These are phyloP conservation scores for Buathra laborator DNA, from an alignment of 2,888 invertebrate species.

Conservation along the genomic window DNA sequence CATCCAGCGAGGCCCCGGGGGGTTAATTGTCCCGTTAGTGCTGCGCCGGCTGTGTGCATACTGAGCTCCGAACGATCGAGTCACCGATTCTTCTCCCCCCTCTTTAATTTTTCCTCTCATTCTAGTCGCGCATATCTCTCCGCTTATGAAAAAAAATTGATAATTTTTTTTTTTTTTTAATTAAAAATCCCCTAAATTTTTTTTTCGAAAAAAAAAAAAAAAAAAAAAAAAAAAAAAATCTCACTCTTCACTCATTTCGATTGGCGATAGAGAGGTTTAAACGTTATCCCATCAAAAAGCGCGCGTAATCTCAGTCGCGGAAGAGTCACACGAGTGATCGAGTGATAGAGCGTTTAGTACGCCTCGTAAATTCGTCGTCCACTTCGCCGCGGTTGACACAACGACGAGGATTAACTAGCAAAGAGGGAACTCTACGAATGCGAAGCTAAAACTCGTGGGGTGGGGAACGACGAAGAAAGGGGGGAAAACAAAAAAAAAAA, in stretches of 20 bases:
- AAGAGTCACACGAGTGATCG: constrained; percentile 38
- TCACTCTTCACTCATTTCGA: background rate
- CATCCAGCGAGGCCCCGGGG: constrained; percentile 68
- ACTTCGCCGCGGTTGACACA: constrained; percentile 12
- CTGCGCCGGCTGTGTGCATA: constrained; percentile 44
- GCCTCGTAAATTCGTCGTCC: constrained; percentile 74
- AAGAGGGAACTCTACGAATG: constrained; percentile 41
- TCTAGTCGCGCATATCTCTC: background rate
- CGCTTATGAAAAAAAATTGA: background rate
- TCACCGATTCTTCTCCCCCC: constrained; percentile 15
- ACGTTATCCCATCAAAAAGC: constrained; percentile 16
- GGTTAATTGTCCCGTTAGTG: constrained; percentile 83
- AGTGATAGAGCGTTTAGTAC: constrained; percentile 67
- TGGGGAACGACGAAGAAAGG: background rate
- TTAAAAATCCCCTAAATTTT: background rate
- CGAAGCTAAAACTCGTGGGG: constrained; percentile 18
- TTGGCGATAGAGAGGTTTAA: background rate
- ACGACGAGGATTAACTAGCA: constrained; percentile 49
- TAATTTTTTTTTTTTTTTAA: background rate
- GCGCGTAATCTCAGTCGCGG: constrained; percentile 31
- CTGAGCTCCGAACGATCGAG: constrained; percentile 16
- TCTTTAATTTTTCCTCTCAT: background rate
- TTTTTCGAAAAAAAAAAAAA: background rate
- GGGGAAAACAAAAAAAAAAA: background rate
- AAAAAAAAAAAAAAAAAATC: background rate